A percentile compares a stretch with the other conserved stretches of the same genome.
Evolutionary conservation across 2,113 vertebrate species (phyloP).

Genomic region (Albula goreensis): DNA sequence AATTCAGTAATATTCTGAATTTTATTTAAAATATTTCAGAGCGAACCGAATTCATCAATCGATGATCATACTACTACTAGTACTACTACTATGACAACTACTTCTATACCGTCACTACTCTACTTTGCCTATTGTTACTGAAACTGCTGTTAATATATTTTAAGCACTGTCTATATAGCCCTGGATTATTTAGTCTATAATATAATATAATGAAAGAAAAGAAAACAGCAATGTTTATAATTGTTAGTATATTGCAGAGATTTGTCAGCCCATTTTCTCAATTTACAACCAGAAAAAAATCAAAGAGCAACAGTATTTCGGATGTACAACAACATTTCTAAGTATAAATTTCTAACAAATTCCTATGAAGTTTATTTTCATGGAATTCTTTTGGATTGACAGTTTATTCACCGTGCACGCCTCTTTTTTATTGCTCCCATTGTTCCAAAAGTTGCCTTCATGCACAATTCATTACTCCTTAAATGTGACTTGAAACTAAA

Average conservation of each 20-base stretch:
- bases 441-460: too few relatives aligned
- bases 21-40: background rate
- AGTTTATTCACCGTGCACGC: too few relatives aligned
- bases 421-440: too few relatives aligned
- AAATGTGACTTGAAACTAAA: too few relatives aligned
- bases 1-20: background rate
- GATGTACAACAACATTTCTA: background rate
- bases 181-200: background rate
- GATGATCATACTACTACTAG: background rate
- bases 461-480: too few relatives aligned
- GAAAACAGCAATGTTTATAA: too few relatives aligned
- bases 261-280: background rate
- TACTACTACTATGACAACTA: background rate
- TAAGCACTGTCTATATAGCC: background rate
- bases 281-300: background rate
- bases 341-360: background rate
- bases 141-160: too few relatives aligned
- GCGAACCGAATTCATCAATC: background rate
- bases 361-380: background rate
- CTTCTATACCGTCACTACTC: too few relatives aligned
- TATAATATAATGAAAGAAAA: background rate
- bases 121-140: too few relatives aligned
- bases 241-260: background rate
- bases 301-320: background rate
- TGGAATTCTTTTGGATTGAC: background rate